Conservation (phyloP, 1,140 invertebrate species). For the Philotrypesis tridentata region DNA sequence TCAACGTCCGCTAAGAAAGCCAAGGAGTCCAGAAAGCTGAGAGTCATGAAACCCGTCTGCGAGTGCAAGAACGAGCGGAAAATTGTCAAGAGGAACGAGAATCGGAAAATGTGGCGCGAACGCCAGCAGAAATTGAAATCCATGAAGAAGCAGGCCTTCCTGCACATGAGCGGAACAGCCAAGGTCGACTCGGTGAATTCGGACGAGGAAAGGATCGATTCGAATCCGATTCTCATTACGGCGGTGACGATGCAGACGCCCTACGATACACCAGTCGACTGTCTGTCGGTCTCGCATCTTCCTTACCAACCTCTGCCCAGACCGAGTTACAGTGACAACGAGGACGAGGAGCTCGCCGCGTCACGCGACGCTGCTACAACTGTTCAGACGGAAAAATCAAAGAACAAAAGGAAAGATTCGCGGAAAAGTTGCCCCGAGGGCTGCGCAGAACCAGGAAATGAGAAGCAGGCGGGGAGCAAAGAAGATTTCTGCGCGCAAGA, state of each 20-base stretch:
- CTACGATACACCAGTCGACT: constrained; percentile 54
- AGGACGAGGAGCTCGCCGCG: too few species aligned
- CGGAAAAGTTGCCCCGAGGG: neutral
- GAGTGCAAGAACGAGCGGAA: constrained; percentile 66
- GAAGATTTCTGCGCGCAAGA: too few species aligned
- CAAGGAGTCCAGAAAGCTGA: constrained; percentile 43
- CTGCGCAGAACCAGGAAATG: neutral
- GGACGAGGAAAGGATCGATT: constrained; percentile 49
- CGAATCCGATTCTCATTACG: constrained; percentile 49
- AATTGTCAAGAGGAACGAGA: constrained; percentile 58
- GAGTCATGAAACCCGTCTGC: constrained; percentile 61
- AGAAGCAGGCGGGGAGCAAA: neutral
- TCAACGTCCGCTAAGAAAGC: constrained; percentile 43
- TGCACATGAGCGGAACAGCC: constrained; percentile 50
- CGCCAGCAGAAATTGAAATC: constrained; percentile 53
- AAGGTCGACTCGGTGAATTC: constrained; percentile 49
- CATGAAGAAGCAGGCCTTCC: constrained; percentile 52
- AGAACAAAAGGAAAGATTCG: neutral
- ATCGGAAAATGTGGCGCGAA: constrained; percentile 51
- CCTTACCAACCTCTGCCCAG: neutral
- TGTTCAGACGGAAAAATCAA: neutral
- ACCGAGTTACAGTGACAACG: too few species aligned
- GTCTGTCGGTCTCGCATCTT: constrained; percentile 11
- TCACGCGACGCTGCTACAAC: neutral
- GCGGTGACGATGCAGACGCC: constrained; percentile 60